phyloP scores from a whole-genome alignment of 2,113 vertebrate species.

The Stictonetta naevosa region DNA sequence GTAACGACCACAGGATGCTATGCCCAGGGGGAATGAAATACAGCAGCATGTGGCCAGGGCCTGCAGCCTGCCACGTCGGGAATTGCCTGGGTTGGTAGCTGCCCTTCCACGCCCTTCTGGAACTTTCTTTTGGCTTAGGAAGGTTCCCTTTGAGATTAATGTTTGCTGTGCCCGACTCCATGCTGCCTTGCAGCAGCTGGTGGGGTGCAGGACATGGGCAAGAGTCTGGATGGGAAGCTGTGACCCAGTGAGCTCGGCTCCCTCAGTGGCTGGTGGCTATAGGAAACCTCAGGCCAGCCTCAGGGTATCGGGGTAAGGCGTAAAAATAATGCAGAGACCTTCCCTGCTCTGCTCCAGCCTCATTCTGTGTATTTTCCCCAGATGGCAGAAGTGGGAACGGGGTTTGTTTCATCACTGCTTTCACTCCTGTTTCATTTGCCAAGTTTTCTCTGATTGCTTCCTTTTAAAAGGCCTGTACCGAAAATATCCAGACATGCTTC shows the following conservation, averaged over 20 bases:
- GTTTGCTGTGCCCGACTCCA: not conserved
- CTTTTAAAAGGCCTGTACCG: not conserved
- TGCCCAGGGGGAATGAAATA: not conserved
- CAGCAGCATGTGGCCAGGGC: not conserved
- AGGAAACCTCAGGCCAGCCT: not conserved
- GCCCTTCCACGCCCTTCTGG: not conserved
- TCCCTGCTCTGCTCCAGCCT: not conserved
- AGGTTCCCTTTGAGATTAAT: not conserved
- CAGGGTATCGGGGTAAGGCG: not conserved
- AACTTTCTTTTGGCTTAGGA: not conserved
- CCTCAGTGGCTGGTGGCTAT: not conserved
- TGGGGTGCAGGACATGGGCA: not conserved
- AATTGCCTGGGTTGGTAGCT: not conserved
- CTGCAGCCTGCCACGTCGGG: not conserved
- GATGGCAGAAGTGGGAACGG: not conserved
- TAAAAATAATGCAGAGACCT: not conserved
- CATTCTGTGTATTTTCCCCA: not conserved
- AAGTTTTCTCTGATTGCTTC: conserved; percentile 29
- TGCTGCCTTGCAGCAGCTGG: not conserved
- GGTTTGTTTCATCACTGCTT: not conserved
- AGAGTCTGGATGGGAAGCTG: not conserved
- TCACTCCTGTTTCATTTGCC: not conserved
- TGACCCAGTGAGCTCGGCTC: not conserved
- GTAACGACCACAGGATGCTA: not conserved
- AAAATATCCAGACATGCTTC: not conserved